Percentiles rank a stretch among this genome's conserved stretches.
Conservation (phyloP, 1,140 invertebrate genomes). For the Drosophila equinoxialis region DNA sequence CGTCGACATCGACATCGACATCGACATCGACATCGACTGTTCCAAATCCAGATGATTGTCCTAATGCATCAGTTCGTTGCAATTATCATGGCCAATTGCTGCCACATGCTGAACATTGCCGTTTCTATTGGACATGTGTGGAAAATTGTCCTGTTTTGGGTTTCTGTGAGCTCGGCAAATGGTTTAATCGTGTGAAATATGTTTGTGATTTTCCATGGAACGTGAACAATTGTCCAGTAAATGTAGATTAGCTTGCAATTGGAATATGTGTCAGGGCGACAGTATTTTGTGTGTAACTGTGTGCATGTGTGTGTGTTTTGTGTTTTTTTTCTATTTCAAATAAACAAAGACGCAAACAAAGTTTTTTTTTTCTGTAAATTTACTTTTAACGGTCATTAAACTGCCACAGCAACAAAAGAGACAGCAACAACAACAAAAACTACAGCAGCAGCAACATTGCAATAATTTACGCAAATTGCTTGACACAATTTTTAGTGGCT, state of each 20-base stretch:
- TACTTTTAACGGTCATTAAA: slow-evolving; percentile 70
- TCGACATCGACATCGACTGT: too few species aligned
- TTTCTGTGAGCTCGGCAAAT: slow-evolving; percentile 58
- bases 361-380: slow-evolving; percentile 29
- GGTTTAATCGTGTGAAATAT: slow-evolving; percentile 51
- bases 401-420: slow-evolving; percentile 48
- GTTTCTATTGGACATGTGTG: slow-evolving; percentile 52
- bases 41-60: slow-evolving; percentile 11
- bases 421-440: slow-evolving; percentile 25
- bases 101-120: slow-evolving; percentile 50
- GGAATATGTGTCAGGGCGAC: slow-evolving; percentile 46
- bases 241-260: slow-evolving; percentile 48
- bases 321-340: background rate
- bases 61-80: slow-evolving; percentile 31
- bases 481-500: slow-evolving; percentile 69
- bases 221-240: slow-evolving; percentile 54
- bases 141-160: slow-evolving; percentile 39
- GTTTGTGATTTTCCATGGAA: slow-evolving; percentile 46
- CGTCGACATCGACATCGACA: too few species aligned
- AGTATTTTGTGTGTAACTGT: background rate
- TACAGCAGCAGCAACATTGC: slow-evolving; percentile 39
- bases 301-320: background rate
- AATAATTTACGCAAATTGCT: slow-evolving; percentile 81
- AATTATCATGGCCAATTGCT: slow-evolving; percentile 43
- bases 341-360: slow-evolving; percentile 19